Base-by-base conservation (phyloP, 2,888 invertebrate species). In the Dasysyrphus albostriatus region DNA sequence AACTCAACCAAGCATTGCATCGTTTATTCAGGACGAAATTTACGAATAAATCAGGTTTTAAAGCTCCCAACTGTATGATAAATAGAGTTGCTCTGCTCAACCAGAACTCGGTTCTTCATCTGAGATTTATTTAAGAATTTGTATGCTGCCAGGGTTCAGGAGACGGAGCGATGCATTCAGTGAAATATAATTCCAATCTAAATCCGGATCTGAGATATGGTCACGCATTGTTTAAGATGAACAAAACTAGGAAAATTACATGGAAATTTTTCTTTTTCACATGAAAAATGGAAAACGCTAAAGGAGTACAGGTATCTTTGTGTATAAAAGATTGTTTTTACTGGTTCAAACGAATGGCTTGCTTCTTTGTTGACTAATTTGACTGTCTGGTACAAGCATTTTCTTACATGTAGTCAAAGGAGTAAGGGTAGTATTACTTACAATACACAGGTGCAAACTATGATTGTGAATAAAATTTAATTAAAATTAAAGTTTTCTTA, bases 21-120 rank as follows among this genome's bases (percentile, higher is more conserved):
- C 63, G 63, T 63, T 44, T 44, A 63, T 44, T 29, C 44, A 44
- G 63, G 29, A 63, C n/a, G n/a, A 63, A 44, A 44, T 63, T 63
- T 63, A 29, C 29, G 29, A 63, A 63, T 63, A 63, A 63, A 63
- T 63, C 63, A 44, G 44, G 63, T 44, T 63, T 63, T 63, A 63
- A 63, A 32, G 63, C 44, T 63, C 29, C 63, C n/a, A 4, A 9
- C 29, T 63, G 42, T 42, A 61, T 39, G 39, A 44, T 44, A 44
- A 63, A 63, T 63, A 29, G 63, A 63, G 42, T 42, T 63, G 24
- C 63, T 63, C 63, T 6, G 7, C 32, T 24, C 24, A 44, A 44
- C 42, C 29, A 32, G 32, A 63, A 19, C 29, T 10, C 29, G 24
- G 24, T 39, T 59, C 16, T 19, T 51, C 39, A 16, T 59, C 59